phyloP scores from a whole-genome alignment of 2,797 vertebrate genomes.

The Sebastes itinus region DNA sequence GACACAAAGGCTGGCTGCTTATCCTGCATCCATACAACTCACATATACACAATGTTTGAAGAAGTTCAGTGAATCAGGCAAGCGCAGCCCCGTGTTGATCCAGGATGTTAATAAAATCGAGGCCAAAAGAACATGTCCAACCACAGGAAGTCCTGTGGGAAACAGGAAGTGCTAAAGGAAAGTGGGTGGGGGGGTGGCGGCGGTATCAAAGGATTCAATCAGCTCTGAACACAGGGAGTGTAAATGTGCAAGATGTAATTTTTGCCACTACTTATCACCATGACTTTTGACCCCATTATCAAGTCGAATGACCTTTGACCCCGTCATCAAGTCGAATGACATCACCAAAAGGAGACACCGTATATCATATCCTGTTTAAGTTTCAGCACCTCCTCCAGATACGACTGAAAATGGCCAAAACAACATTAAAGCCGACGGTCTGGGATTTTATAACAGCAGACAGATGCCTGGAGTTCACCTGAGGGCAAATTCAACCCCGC shows the following conservation, averaged over 20 bases:
- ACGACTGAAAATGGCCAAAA: not conserved
- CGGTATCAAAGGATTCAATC: conserved; percentile 8
- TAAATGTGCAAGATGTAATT: not conserved
- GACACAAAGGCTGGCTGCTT: not conserved
- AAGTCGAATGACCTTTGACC: not conserved
- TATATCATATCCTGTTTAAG: not conserved
- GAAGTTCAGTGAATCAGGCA: conserved; percentile 10
- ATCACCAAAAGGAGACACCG: not conserved
- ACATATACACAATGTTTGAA: not conserved
- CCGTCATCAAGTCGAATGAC: not conserved
- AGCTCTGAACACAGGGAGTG: not conserved
- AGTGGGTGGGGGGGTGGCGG: conserved; percentile 10
- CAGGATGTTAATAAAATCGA: conserved; percentile 47
- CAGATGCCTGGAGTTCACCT: conserved; percentile 22
- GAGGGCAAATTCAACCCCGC: conserved; percentile 7
- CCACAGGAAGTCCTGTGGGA: conserved; percentile 61
- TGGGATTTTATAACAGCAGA: not conserved
- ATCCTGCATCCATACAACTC: not conserved
- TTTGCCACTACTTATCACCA: not conserved
- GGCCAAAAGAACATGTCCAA: conserved; percentile 43
- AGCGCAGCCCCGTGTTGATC: not conserved
- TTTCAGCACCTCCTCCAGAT: not conserved
- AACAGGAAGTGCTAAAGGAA: conserved; percentile 66
- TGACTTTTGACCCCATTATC: not conserved
- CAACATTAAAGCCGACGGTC: not conserved